Conservation (phyloP, 64 coral and sea anemone genomes). For the Montipora efflorescens region DNA sequence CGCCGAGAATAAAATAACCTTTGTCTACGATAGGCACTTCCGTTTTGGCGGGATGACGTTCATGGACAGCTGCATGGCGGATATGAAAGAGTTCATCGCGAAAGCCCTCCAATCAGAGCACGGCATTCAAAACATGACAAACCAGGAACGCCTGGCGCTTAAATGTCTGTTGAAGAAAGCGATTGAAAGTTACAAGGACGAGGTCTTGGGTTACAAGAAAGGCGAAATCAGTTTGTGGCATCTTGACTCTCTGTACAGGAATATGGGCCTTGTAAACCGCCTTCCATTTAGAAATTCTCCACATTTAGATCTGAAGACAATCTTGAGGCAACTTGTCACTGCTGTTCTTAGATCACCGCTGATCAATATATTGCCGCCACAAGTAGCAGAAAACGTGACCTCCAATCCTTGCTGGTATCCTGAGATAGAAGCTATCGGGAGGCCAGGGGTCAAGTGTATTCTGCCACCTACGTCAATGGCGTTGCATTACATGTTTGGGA, state of each 20-base stretch:
- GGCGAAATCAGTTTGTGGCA: constrained; percentile 88
- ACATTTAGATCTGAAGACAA: constrained; percentile 35
- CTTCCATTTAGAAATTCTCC: constrained; percentile 42
- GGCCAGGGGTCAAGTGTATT: constrained; percentile 83
- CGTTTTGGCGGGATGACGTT: constrained; percentile 76
- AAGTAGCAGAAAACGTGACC: constrained; percentile 63
- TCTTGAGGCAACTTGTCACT: constrained; percentile 50
- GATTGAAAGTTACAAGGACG: constrained; percentile 63
- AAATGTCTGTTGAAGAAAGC: constrained; percentile 53
- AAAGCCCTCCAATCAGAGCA: constrained; percentile 20
- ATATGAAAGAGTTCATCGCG: constrained; percentile 76
- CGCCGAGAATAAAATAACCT: not conserved
- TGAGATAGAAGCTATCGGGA: constrained; percentile 75
- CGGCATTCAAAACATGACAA: not conserved
- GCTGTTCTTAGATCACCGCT: constrained; percentile 57
- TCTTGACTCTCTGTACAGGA: constrained; percentile 79
- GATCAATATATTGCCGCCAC: constrained; percentile 68
- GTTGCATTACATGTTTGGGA: constrained; percentile 80
- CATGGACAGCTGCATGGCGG: constrained; percentile 71
- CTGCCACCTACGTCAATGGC: constrained; percentile 67
- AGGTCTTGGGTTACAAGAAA: constrained; percentile 66
- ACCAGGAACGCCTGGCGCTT: constrained; percentile 16
- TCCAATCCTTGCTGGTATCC: constrained; percentile 84
- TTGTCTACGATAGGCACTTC: constrained; percentile 67
- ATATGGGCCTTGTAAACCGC: constrained; percentile 70